phyloP scores from a whole-genome alignment of 2,888 invertebrate species.

The Philereme transversata region DNA sequence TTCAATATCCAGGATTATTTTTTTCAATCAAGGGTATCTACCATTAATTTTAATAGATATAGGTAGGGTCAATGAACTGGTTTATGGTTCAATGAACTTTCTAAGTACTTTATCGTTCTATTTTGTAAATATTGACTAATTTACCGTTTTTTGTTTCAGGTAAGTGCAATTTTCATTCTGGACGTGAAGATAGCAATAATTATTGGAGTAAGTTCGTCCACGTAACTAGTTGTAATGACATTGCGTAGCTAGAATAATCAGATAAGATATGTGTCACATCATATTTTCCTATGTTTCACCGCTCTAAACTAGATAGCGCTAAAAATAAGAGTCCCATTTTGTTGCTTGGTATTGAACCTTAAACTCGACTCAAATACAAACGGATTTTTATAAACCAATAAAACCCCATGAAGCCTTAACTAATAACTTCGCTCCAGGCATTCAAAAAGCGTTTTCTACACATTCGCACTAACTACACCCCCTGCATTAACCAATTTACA shows the following conservation, averaged over 20 bases:
- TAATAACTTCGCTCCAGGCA: conserved; percentile 31
- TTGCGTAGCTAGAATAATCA: too few species aligned
- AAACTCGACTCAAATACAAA: background rate
- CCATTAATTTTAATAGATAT: conserved; percentile 61
- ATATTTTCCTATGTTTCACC: too few species aligned
- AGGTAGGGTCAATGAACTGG: conserved; percentile 46
- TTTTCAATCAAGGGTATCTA: conserved; percentile 57
- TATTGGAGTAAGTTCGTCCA: background rate
- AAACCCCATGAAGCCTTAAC: conserved; percentile 23
- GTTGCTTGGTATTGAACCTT: background rate
- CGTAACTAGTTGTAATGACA: too few species aligned
- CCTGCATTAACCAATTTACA: conserved; percentile 56
- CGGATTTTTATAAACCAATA: conserved; percentile 22
- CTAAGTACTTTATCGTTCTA: background rate
- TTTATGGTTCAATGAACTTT: conserved; percentile 36
- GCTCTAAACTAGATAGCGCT: too few species aligned
- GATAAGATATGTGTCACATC: too few species aligned
- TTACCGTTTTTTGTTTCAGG: conserved; percentile 46
- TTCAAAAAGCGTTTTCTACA: conserved; percentile 29
- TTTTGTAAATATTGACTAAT: conserved; percentile 4
- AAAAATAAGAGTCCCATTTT: too few species aligned
- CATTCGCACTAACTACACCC: conserved; percentile 35
- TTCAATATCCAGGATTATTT: conserved; percentile 51
- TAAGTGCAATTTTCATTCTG: conserved; percentile 32
- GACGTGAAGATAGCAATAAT: background rate